phyloP scores from a whole-genome alignment of 2,797 vertebrate species.

The Telmatherina bonti region DNA sequence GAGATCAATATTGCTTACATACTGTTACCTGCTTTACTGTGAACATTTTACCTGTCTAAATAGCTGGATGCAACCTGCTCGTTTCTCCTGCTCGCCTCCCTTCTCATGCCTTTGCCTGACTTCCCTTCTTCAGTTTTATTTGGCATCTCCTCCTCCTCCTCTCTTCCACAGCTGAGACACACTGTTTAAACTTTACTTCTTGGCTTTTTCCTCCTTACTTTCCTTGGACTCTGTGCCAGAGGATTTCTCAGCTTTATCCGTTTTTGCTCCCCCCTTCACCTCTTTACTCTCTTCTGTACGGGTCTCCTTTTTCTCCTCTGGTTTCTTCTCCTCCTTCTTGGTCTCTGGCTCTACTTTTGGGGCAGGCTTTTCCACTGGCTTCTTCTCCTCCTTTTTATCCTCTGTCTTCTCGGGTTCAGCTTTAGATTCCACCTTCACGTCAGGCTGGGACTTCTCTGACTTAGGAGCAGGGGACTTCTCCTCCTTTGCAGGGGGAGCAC shows the following conservation, averaged over 20 bases:
- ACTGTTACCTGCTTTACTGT: conserved; percentile 70
- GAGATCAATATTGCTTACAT: conserved; percentile 82
- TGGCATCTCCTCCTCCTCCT: conserved; percentile 59
- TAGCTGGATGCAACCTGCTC: conserved; percentile 31
- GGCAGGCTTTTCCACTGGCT: conserved; percentile 46
- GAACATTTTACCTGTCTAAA: conserved; percentile 65
- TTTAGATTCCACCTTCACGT: conserved; percentile 55
- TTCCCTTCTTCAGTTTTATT: conserved; percentile 56
- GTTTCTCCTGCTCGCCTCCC: conserved; percentile 38
- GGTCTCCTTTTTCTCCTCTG: conserved; percentile 62
- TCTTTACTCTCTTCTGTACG: conserved; percentile 68
- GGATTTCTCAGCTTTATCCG: conserved; percentile 85
- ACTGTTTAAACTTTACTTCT: conserved; percentile 76
- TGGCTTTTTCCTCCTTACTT: conserved; percentile 80
- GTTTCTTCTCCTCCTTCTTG: conserved; percentile 76
- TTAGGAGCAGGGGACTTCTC: conserved; percentile 66
- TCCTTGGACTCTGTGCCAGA: conserved; percentile 86
- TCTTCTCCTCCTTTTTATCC: conserved; percentile 75
- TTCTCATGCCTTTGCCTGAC: conserved; percentile 5
- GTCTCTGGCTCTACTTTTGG: conserved; percentile 66
- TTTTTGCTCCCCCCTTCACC: conserved; percentile 63
- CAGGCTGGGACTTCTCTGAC: conserved; percentile 60
- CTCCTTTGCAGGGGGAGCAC: conserved; percentile 69
- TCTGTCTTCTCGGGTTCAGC: conserved; percentile 67
- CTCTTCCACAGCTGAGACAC: conserved; percentile 24